phyloP scores from a whole-genome alignment of 2,797 vertebrate genomes.

The Enteromius argenteus region DNA sequence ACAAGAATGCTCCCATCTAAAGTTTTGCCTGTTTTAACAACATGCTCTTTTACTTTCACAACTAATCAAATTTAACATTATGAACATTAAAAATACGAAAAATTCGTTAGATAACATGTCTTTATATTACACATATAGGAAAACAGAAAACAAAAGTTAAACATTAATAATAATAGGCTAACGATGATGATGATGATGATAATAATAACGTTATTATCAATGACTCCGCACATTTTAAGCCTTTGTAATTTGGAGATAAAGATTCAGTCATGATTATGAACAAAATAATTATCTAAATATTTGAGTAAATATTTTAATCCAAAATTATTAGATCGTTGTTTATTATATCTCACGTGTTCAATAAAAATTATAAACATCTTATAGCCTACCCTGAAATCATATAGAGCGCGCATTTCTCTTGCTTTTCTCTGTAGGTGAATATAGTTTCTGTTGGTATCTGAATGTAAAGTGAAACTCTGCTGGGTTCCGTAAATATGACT shows the following conservation, averaged over 20 bases:
- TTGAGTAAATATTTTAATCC: neutral
- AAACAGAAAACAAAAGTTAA: neutral
- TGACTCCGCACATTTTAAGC: neutral
- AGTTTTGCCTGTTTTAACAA: slow-evolving; percentile 18
- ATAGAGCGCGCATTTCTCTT: neutral
- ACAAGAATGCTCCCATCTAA: slow-evolving; percentile 25
- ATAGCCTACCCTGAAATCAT: neutral
- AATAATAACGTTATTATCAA: neutral
- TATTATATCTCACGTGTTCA: neutral
- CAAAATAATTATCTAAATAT: neutral
- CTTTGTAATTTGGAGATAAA: neutral
- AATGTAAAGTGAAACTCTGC: slow-evolving; percentile 1
- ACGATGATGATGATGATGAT: neutral
- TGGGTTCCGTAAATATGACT: neutral
- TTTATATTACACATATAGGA: neutral
- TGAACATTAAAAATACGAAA: neutral
- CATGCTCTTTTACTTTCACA: neutral
- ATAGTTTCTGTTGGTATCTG: neutral
- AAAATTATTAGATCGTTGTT: neutral
- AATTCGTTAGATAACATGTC: neutral
- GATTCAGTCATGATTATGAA: neutral
- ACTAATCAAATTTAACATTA: neutral
- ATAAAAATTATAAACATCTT: neutral
- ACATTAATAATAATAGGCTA: neutral
- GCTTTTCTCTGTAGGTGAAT: neutral